These are phyloP conservation scores for Valencia hispanica DNA, from an alignment of 2,797 vertebrate genomes.

Conservation along the genomic window DNA sequence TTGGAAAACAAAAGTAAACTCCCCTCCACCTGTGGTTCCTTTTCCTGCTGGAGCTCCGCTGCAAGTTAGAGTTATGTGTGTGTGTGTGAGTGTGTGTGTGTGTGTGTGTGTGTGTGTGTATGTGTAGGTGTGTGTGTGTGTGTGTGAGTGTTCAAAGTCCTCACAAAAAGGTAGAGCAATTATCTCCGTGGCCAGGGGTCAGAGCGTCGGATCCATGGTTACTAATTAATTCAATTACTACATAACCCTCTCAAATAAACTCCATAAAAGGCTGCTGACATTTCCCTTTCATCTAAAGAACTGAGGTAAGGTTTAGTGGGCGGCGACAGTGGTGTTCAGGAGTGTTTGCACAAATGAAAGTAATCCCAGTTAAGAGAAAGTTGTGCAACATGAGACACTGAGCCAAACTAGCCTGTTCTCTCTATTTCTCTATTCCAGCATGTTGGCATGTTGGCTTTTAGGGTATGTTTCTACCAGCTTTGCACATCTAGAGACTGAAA, in stretches of 20 bases:
- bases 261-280: background rate
- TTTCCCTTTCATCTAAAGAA: background rate
- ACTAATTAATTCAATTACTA: background rate
- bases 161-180: background rate
- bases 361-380: background rate
- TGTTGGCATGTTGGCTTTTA: too few relatives aligned
- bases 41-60: constrained; percentile 14
- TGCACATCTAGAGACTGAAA: too few relatives aligned
- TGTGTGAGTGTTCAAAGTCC: constrained; percentile 59
- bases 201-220: background rate
- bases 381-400: background rate
- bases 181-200: background rate
- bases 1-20: background rate
- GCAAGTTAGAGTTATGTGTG: constrained; percentile 13
- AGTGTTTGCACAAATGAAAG: background rate
- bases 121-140: too few relatives aligned
- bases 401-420: too few relatives aligned
- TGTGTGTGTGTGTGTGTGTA: too few relatives aligned
- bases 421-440: background rate
- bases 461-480: too few relatives aligned
- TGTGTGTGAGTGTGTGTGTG: too few relatives aligned
- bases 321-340: background rate
- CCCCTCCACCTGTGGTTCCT: background rate
- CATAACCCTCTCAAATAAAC: background rate
- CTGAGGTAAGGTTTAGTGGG: constrained; percentile 8